Evolutionary conservation across 2,797 vertebrate species (phyloP), one percentile per base, ranked within the genome.

Genomic region (Smutsia gigantea): DNA sequence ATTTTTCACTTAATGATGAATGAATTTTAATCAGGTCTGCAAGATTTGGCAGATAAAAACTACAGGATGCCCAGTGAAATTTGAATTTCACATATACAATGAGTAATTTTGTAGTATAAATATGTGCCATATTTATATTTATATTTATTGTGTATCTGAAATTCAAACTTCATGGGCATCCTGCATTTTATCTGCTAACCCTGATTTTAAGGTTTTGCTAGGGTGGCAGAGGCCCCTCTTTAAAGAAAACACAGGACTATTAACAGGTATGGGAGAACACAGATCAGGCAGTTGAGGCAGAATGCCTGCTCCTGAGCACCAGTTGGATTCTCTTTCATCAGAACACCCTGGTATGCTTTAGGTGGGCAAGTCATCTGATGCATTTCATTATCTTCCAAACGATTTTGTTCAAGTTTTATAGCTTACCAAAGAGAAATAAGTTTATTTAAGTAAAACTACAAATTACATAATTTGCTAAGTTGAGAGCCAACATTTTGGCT

Each of bases 361-460:
- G 39, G 13, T 53, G 66, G 53, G 34, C 34, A 92, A 92, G 46
- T 71, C 14, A 31, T 74, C 61, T 61, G 75, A 34, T 42, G 34
- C 23, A 87, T 90, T 78, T 87, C 85, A 81, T 83, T 74, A 61
- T 74, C 79, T 90, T 87, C 71, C 57, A 77, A 64, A 51, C 34
- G 79, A 74, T 29, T 84, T 31, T 27, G 17, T 10, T 21, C 21
- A 92, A 63, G 81, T 87, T 55, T 69, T 61, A 49, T 92, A 75
- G 59, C 59, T 95, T 71, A 87, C 59, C 39, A 51, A 74, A 91
- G 37, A 91, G 39, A 77, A 74, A 87, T 29, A 86, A 85, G 25
- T 49, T 89, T 74, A 7, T 90, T 93, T 63, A 96, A 83, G 39
- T 75, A 93, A 84, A 94, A 68, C n/a, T 79, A 68, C 61, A 71